Conservation (phyloP, 2,113 vertebrate species). For the Numida meleagris region DNA sequence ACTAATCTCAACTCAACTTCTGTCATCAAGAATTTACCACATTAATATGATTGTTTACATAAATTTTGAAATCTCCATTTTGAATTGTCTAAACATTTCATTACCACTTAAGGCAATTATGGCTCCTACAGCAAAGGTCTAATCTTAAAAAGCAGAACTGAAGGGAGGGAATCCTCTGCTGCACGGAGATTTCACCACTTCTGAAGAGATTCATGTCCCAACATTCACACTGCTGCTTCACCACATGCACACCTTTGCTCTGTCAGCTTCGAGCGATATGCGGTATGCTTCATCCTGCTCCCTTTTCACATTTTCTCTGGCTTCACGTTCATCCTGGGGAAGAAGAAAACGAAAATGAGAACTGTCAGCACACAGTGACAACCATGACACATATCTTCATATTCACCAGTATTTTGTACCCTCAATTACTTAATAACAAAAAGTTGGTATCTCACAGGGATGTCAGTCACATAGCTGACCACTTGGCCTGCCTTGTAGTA, state of each 20-base stretch:
- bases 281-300: constrained; percentile 98
- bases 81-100: background rate
- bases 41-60: background rate
- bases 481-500: background rate
- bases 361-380: background rate
- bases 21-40: background rate
- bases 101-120: background rate
- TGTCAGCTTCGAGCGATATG: constrained; percentile 95
- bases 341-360: background rate
- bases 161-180: background rate
- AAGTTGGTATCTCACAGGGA: background rate
- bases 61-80: background rate
- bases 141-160: background rate
- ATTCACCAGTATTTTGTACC: background rate
- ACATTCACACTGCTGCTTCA: background rate
- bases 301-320: constrained; percentile 96
- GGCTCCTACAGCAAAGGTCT: background rate
- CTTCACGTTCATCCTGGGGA: constrained; percentile 94
- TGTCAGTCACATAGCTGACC: background rate
- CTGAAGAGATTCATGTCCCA: background rate
- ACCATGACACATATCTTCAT: background rate
- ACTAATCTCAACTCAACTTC: background rate
- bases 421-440: background rate
- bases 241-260: constrained; percentile 88
- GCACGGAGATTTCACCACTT: background rate